Evolutionary conservation across 2,113 vertebrate species (phyloP), one percentile per base, ranked within the genome.

Genomic region (Tetrao urogallus): DNA sequence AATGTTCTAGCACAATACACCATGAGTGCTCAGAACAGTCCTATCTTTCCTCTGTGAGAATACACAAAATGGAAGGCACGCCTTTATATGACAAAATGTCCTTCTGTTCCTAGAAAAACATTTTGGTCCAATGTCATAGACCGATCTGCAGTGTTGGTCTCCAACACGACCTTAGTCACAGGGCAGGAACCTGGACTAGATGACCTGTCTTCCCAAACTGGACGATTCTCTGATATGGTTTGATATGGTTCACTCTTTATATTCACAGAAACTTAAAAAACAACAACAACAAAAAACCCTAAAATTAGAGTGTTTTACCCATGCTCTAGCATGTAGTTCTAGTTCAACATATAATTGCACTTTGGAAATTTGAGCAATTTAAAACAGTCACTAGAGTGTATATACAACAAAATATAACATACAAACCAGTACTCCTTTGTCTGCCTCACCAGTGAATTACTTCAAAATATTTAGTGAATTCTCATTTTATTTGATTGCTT

Each of bases 401-500:
- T 52, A 67, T 5, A 76, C 8, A 66, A 22, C 15, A 87, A 80
- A 89, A 69, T 6, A 3, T 13, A 92, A 52, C 17, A 57, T 43
- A 84, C 2, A 72, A 70, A 83, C 21, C 3, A 3, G 7, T 20
- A 79, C 50, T 91, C 13, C 18, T 77, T 86, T 43, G 89, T 4
- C 17, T 32, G 47, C 38, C 42, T 96, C 71, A 81, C 96, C 76
- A 82, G 81, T 90, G n/a, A 93, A 92, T 88, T 67, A 91, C 36
- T 88, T 88, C 54, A 70, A 74, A 95, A 40, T 89, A 69, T 32
- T 84, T 83, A 86, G 14, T 36, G 45, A 75, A 74, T 81, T 96
- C 40, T 86, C 27, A 63, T 73, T 95, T 95, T 94, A 95, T 96
- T 96, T 86, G 19, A 77, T 60, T 71, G 40, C 8, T 92, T 88